Evolutionary conservation across 2,113 vertebrate species (phyloP), one percentile per base, ranked within the genome.

Genomic region (Trematomus loennbergii): DNA sequence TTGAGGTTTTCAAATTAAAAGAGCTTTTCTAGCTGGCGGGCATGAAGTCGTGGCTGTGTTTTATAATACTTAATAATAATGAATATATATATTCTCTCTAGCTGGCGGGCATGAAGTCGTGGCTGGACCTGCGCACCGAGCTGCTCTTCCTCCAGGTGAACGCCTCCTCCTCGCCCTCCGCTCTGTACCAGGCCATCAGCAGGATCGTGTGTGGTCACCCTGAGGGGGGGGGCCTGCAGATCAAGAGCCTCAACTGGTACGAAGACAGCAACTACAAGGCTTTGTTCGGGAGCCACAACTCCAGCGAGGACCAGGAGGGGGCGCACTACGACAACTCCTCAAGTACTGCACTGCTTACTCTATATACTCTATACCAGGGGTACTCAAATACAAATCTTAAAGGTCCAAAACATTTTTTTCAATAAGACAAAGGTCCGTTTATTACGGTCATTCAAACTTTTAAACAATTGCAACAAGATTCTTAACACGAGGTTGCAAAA

Each of bases 231-330:
- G 98, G 98, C 0, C 94, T 99, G 61, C 98, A 99, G 94, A 99
- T 99, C 89, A 99, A 99, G 72, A 99, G 97, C 22, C 96, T 99
- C 66, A 99, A 99, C 94, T 99, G 98, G 97, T 99, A 98, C 0
- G 98, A 99, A 75, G 98, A 99, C 93, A 96, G 96, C 87, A 99
- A 99, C 94, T 99, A 99, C 95, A 99, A 99, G 90, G 97, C 97
- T 0, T 90, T 99, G 13, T 99, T 99, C 0, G 95, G 95, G 1
- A 95, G 88, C 92, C 84, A 98, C 85, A 95, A 95, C 84, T 93
- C 94, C 0, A 96, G 96, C 58, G 96, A 98, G 65, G 98, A 98
- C 20, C 96, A 97, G 89, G 89, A 0, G 78, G 90, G 64, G 86
- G 93, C 0, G 1, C 82, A 54, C 29, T 96, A 95, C 17, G 95